Percentiles rank a stretch among this genome's conserved stretches.
Evolutionary conservation across 35 echinoderm and acorn worm species (phyloP).

Genomic region (Lytechinus pictus): DNA sequence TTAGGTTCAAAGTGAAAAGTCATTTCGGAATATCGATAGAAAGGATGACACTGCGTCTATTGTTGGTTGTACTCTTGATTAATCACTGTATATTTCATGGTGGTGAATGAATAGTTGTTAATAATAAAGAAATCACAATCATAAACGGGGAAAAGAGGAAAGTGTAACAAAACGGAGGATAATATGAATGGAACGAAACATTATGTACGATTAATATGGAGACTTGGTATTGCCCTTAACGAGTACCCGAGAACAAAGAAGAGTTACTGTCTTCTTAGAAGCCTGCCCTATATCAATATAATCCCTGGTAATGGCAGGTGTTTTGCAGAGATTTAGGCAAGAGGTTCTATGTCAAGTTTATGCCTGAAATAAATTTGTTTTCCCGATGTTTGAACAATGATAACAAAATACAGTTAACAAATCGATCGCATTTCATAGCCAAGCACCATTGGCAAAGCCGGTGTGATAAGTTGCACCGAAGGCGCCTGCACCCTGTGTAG

Average conservation of each 20-base stretch:
- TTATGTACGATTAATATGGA: too few species aligned
- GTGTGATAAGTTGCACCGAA: constrained; percentile 21
- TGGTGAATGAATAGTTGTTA: too few species aligned
- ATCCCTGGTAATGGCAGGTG: not conserved
- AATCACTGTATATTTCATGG: too few species aligned
- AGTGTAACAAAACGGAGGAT: too few species aligned
- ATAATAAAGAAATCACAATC: too few species aligned
- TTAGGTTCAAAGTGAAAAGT: too few species aligned
- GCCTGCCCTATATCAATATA: not conserved
- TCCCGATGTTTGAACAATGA: constrained; percentile 50
- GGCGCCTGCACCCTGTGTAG: not conserved
- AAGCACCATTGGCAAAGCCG: not conserved
- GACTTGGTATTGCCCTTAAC: not conserved
- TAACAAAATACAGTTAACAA: constrained; percentile 48
- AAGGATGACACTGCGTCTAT: too few species aligned
- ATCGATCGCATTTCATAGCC: constrained; percentile 15
- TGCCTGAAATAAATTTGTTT: constrained; percentile 52
- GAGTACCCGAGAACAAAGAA: not conserved
- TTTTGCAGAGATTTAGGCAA: not conserved
- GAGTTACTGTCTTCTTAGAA: not conserved
- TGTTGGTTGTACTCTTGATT: too few species aligned
- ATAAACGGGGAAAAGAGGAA: too few species aligned
- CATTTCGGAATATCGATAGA: too few species aligned
- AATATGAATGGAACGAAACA: too few species aligned
- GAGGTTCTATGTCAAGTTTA: constrained; percentile 38